Conservation (phyloP, 2,797 vertebrate genomes). For the Apodemus agrarius region DNA sequence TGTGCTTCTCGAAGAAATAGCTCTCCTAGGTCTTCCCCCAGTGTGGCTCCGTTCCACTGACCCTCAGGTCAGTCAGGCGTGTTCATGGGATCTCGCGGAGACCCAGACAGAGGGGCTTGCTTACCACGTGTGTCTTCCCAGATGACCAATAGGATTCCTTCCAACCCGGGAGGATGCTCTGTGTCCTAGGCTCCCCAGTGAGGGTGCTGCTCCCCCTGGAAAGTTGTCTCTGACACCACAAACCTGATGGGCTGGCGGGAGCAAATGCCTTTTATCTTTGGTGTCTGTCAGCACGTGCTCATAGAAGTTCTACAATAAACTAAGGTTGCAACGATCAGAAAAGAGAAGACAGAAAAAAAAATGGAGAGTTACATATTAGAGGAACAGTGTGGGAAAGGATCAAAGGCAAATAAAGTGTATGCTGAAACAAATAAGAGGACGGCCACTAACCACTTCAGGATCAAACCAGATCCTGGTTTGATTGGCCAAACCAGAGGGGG, state of each 20-base stretch:
- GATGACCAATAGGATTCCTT: background rate
- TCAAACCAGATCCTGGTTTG: too few species aligned
- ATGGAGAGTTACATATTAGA: background rate
- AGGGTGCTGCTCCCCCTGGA: background rate
- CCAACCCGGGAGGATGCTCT: background rate
- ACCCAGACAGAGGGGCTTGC: background rate
- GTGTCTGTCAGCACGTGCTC: background rate
- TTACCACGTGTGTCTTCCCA: background rate
- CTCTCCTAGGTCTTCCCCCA: background rate
- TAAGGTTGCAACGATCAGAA: background rate
- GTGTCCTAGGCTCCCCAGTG: background rate
- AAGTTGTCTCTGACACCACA: background rate
- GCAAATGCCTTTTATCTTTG: background rate
- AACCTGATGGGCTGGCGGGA: background rate
- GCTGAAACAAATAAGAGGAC: background rate
- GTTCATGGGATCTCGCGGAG: too few species aligned
- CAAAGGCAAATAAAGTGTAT: background rate
- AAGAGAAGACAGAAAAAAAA: background rate
- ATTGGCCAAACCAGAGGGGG: too few species aligned
- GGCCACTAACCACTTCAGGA: too few species aligned
- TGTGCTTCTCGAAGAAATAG: background rate
- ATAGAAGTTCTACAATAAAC: background rate
- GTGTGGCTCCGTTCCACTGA: background rate
- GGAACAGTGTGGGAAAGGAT: background rate
- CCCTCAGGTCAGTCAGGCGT: background rate